phyloP scores from a whole-genome alignment of 2,113 vertebrate genomes.

The Tragelaphus imberbis region DNA sequence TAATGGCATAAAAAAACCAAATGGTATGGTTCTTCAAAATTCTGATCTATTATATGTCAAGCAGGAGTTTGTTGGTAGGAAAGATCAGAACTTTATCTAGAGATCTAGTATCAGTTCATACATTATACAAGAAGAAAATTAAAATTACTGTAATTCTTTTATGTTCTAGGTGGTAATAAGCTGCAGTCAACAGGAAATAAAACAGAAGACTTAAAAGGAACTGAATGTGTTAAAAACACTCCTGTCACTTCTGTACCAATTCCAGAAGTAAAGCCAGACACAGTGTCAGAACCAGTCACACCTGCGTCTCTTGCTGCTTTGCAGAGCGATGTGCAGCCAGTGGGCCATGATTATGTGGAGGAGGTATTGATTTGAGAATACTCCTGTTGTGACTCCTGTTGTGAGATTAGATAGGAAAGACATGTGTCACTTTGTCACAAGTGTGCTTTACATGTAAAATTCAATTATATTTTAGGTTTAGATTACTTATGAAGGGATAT shows the following conservation, averaged over 20 bases:
- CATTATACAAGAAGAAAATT: conserved; percentile 19
- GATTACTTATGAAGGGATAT: not conserved
- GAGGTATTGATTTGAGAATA: conserved; percentile 84
- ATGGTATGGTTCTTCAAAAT: not conserved
- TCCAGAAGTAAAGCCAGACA: conserved; percentile 86
- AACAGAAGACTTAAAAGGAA: conserved; percentile 88
- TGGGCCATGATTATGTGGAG: conserved; percentile 98
- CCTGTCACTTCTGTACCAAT: conserved; percentile 76
- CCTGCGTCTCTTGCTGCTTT: conserved; percentile 90
- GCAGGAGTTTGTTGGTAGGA: not conserved
- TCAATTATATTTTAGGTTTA: not conserved
- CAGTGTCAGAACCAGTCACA: conserved; percentile 84
- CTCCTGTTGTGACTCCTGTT: not conserved
- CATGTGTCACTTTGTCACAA: not conserved
- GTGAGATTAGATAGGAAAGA: not conserved
- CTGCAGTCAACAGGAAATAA: conserved; percentile 90
- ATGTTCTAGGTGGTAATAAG: conserved; percentile 90
- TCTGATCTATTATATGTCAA: not conserved
- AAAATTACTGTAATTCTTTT: not conserved
- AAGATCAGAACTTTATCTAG: conserved; percentile 19
- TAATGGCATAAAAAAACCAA: not conserved
- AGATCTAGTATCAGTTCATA: not conserved
- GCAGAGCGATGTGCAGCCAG: conserved; percentile 97
- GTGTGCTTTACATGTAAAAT: not conserved
- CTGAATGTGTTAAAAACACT: conserved; percentile 83